Evolutionary conservation across 2,113 vertebrate genomes (phyloP), one percentile per base, ranked within the genome.

Genomic region (Alaudala cheleensis): DNA sequence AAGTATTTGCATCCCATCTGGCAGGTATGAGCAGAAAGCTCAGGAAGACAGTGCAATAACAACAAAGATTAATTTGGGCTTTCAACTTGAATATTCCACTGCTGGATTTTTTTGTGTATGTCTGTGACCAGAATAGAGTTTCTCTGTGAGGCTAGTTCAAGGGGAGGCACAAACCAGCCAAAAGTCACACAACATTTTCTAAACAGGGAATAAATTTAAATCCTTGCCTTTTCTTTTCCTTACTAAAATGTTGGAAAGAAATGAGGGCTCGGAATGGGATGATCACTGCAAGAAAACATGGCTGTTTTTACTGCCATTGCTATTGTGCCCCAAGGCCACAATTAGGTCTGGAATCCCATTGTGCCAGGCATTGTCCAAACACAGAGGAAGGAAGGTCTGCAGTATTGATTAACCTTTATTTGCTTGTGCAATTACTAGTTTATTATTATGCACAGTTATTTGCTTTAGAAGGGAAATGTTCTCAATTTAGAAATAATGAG

Each of bases 331-430:
- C 61, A 92, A 92, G 92, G 95, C 85, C 65, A 78, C 72, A 90
- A 94, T 96, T 94, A 93, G 80, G 56, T 45, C 88, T 92, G 92
- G 93, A 95, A 93, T 90, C 67, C 88, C 64, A 83, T 94, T 88
- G 91, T 93, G 62, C 42, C 3, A 2, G 58, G 64, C 82, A 81
- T 81, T 95, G 88, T 83, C 88, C 76, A 86, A 94, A 82, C 28
- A 61, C 10, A 83, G 90, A 77, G 64, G 47, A 96, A 90, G 67
- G 40, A 88, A 77, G 47, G n/a, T 65, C 72, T 62, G 54, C 42
- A 17, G 49, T 58, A 47, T 77, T 69, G 76, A 90, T 83, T 92
- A 88, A 49, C 61, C 69, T 81, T 78, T 86, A 62, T 94, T 92
- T 92, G 37, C 64, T 64, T 83, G 60, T 86, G 80, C 44, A 94